phyloP scores from a whole-genome alignment of 2,888 invertebrate species.

The Idaea aversata region DNA sequence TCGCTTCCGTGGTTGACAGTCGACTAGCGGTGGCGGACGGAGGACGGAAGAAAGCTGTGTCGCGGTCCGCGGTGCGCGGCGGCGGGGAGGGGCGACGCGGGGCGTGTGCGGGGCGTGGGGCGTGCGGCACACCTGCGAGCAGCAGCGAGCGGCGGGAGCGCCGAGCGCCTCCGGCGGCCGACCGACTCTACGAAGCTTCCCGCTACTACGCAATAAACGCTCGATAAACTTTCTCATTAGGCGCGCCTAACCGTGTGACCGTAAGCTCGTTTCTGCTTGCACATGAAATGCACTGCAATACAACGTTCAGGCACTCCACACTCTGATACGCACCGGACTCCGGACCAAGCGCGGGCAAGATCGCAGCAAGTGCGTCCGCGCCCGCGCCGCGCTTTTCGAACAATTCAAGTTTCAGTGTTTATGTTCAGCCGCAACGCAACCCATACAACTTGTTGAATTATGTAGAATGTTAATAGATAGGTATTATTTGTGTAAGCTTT shows the following conservation, averaged over 20 bases:
- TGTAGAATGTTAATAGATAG: constrained; percentile 27
- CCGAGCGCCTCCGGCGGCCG: constrained; percentile 57
- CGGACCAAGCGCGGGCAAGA: neutral
- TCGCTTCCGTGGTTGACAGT: constrained; percentile 68
- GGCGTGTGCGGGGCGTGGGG: constrained; percentile 42
- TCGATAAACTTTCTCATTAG: constrained; percentile 81
- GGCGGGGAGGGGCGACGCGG: constrained; percentile 43
- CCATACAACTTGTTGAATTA: constrained; percentile 33
- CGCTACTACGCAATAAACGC: constrained; percentile 80
- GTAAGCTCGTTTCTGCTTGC: constrained; percentile 73
- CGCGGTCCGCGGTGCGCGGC: constrained; percentile 48
- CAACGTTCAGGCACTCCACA: constrained; percentile 60
- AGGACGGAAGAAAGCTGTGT: constrained; percentile 52
- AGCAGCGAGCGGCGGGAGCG: constrained; percentile 63
- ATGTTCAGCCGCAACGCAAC: constrained; percentile 33
- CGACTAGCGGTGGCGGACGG: constrained; percentile 67
- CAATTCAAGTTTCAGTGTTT: constrained; percentile 32
- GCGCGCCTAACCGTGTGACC: constrained; percentile 78
- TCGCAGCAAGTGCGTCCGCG: constrained; percentile 36
- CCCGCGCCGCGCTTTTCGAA: constrained; percentile 18
- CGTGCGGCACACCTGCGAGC: constrained; percentile 70
- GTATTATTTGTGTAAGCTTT: constrained; percentile 33
- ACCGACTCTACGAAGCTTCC: constrained; percentile 67
- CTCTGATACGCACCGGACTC: constrained; percentile 42
- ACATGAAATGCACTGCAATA: constrained; percentile 67